Evolutionary conservation across 2,888 invertebrate species (phyloP).

Genomic region (Agriopis marginaria): DNA sequence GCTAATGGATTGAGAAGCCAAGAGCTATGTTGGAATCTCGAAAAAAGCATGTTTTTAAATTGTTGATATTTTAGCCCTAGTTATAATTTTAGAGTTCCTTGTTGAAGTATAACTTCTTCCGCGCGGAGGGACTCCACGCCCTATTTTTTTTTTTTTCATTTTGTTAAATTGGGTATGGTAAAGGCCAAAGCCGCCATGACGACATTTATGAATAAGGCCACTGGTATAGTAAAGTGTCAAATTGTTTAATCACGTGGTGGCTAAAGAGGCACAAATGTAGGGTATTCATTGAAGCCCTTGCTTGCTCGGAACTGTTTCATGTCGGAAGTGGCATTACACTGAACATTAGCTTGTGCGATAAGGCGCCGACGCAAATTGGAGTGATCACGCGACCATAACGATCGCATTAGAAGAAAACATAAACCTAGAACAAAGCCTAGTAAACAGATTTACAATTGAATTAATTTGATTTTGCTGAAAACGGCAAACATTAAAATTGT

Average conservation of each 20-base stretch:
- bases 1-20: too few relatives aligned
- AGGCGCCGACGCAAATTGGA: constrained; percentile 80
- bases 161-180: too few relatives aligned
- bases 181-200: too few relatives aligned
- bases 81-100: too few relatives aligned
- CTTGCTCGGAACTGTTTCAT: constrained; percentile 73
- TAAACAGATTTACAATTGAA: constrained; percentile 15
- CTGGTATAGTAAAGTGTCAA: constrained; percentile 2
- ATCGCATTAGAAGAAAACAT: constrained; percentile 60
- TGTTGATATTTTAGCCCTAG: too few relatives aligned
- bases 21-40: too few relatives aligned
- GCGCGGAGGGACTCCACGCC: too few relatives aligned
- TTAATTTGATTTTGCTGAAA: not conserved
- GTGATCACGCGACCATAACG: constrained; percentile 71
- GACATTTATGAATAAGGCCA: not conserved
- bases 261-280: constrained; percentile 58
- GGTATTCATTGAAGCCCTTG: constrained; percentile 60
- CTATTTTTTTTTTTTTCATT: too few relatives aligned
- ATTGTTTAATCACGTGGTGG: constrained; percentile 59
- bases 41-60: too few relatives aligned
- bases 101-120: too few relatives aligned
- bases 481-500: not conserved
- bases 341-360: constrained; percentile 81
- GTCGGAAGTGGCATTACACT: constrained; percentile 83
- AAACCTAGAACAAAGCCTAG: constrained; percentile 46